A percentile compares a stretch with the other conserved stretches of the same genome.
Conservation (phyloP, 92 coral and sea anemone species). For the Zoanthus solanderi region DNA sequence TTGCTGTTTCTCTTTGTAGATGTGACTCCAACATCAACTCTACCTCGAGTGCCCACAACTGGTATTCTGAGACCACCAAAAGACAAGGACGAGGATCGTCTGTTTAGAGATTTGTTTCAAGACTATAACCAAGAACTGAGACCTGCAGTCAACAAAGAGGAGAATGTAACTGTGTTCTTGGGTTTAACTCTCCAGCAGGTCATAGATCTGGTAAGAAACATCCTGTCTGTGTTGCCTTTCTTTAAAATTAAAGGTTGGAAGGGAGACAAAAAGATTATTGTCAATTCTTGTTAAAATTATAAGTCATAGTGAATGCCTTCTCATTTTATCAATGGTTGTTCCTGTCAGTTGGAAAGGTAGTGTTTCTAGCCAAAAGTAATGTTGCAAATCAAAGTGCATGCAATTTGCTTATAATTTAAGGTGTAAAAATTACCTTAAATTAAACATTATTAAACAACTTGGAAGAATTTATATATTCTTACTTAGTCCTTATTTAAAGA, state of each 20-base stretch:
- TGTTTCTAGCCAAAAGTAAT: no score
- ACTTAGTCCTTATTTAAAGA: no score
- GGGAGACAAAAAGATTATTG: not conserved
- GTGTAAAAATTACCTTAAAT: no score
- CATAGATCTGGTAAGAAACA: constrained; percentile 30
- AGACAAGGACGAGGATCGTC: constrained; percentile 40
- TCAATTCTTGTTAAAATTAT: not conserved
- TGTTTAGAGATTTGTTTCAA: constrained; percentile 30
- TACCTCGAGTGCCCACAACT: constrained; percentile 16
- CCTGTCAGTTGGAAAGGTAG: no score
- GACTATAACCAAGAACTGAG: constrained; percentile 31
- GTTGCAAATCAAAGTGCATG: no score
- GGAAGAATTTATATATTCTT: no score
- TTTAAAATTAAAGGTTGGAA: not conserved
- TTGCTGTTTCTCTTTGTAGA: constrained; percentile 32
- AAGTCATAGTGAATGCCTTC: not conserved
- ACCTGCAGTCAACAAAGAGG: constrained; percentile 34
- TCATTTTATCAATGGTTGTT: no score
- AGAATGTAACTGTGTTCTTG: constrained; percentile 18
- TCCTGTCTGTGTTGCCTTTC: not conserved
- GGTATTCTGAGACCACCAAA: constrained; percentile 25
- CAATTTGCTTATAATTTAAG: no score
- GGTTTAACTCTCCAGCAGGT: constrained; percentile 36
- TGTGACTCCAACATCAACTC: constrained; percentile 10
- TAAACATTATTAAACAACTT: no score